Percentiles rank a stretch among this genome's conserved stretches.
These are phyloP conservation scores for Rhabdomys dilectus DNA, from an alignment of 2,113 vertebrate species.

Conservation along the genomic window DNA sequence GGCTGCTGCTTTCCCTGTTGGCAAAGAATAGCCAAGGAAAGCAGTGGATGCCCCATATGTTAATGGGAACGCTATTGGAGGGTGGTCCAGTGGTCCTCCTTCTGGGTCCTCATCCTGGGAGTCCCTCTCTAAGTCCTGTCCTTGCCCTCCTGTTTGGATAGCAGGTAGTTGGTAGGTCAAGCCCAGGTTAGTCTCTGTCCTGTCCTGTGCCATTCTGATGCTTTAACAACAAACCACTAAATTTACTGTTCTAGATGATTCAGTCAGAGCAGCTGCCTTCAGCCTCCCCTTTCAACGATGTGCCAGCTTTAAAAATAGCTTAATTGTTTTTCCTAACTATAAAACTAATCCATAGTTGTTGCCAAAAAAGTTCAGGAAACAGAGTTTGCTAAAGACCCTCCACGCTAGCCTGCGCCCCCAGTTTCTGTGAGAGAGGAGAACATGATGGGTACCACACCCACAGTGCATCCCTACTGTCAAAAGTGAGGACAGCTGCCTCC, in stretches of 20 bases:
- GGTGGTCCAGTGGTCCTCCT: background rate
- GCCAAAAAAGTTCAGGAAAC: background rate
- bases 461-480: rapidly evolving
- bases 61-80: background rate
- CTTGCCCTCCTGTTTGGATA: background rate
- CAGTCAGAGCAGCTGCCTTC: background rate
- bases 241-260: rapidly evolving
- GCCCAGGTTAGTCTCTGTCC: background rate
- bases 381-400: background rate
- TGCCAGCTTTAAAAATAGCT: conserved; percentile 58
- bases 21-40: background rate
- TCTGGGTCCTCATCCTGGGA: background rate
- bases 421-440: rapidly evolving
- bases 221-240: rapidly evolving
- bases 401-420: rapidly evolving
- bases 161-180: rapidly evolving
- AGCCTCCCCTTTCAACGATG: rapidly evolving
- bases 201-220: rapidly evolving
- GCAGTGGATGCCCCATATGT: background rate
- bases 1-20: background rate
- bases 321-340: conserved; percentile 41
- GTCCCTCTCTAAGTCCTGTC: background rate
- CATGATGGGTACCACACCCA: rapidly evolving
- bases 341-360: background rate
- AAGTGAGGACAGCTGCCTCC: rapidly evolving